Conservation (phyloP, 2,113 vertebrate species). For the Platycercus adscitus region DNA sequence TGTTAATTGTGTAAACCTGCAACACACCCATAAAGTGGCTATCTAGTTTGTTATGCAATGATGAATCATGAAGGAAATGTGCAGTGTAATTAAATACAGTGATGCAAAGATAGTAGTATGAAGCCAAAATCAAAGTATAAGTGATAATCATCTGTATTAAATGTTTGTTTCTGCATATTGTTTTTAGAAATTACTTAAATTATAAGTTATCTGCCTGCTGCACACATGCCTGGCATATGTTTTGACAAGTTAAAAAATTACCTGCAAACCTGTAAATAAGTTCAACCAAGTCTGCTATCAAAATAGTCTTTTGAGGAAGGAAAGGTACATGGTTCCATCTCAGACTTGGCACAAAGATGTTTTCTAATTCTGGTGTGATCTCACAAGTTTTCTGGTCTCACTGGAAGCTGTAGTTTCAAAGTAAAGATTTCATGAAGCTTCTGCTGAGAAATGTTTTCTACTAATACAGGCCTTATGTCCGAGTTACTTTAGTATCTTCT, state of each 20-base stretch:
- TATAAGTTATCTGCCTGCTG: conserved; percentile 29
- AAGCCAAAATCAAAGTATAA: conserved; percentile 65
- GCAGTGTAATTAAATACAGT: conserved; percentile 54
- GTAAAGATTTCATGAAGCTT: not conserved
- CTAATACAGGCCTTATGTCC: not conserved
- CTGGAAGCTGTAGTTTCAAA: not conserved
- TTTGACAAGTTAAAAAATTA: conserved; percentile 59
- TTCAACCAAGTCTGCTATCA: conserved; percentile 18
- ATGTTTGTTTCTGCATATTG: conserved; percentile 60
- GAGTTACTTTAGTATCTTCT: not conserved
- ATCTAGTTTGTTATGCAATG: conserved; percentile 64
- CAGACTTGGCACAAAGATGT: not conserved
- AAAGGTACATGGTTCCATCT: not conserved
- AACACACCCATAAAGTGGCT: conserved; percentile 65
- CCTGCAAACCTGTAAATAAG: conserved; percentile 37
- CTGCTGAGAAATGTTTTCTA: not conserved
- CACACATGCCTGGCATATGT: conserved; percentile 57
- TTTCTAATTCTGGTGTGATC: conserved; percentile 16
- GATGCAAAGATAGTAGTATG: conserved; percentile 60
- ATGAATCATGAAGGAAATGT: conserved; percentile 72
- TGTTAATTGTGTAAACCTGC: conserved; percentile 69
- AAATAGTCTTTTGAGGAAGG: conserved; percentile 18
- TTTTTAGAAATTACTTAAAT: conserved; percentile 59
- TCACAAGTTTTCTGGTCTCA: not conserved
- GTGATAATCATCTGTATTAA: conserved; percentile 63